Base-by-base conservation (phyloP, 2,797 vertebrate species). In the Alcedo quadribrachys region DNA sequence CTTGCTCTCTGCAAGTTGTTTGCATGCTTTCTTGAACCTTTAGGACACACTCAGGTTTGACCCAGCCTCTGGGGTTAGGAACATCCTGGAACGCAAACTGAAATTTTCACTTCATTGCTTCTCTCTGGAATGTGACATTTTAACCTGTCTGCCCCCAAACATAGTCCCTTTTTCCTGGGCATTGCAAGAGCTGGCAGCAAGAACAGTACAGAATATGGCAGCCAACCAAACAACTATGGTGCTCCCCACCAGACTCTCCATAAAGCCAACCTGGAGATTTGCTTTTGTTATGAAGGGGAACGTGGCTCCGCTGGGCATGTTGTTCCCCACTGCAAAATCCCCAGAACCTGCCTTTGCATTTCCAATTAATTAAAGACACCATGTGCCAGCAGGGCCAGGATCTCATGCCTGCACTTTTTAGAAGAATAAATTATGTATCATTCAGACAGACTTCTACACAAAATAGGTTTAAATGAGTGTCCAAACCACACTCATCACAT, bases 351-450 rank as follows among this genome's bases (percentile, higher is more conserved):
- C 7, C 15, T 66, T 71, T 61, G 21, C 57, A 43, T 65, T 92
- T 68, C 54, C n/a, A 45, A 33, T 71, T 93, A 74, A 92, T 88
- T 91, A 68, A 40, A 92, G 54, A 84, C 33, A 68, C n/a, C 3
- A 2, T 0, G 2, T 28, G 71, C 40, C 53, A 85, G 61, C 60
- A 81, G 42, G 60, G 27, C 14, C 3, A 1, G 50, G 37, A 83
- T 57, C 24, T 65, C 57, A 53, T 46, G 10, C 21, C 53, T 46
- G 15, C 0, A 2, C 12, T 60, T 85, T 60, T 79, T 22, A 76
- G 40, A 89, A 69, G 30, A 87, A 81, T 66, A 58, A 78, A 91
- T 85, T 70, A 69, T 6, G 54, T 45, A 60, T 9, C 46, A 21
- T 46, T 73, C 61, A 73, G 42, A 30, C 1, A 77, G 33, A 65